phyloP scores from a whole-genome alignment of 2,888 invertebrate species.

The Microctonus hyperodae region DNA sequence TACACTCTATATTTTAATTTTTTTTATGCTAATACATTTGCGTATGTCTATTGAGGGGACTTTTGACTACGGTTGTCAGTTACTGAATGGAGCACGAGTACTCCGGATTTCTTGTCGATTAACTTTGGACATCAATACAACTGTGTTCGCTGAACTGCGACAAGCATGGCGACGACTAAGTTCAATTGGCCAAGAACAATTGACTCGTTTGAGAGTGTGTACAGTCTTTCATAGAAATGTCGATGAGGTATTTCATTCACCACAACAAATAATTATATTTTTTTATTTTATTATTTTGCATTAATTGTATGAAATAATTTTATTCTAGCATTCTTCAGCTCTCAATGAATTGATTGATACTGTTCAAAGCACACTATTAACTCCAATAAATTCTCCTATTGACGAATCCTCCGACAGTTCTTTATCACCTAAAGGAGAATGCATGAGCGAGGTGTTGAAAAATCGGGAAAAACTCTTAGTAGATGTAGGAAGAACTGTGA shows the following conservation, averaged over 20 bases:
- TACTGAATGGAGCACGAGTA: constrained; percentile 77
- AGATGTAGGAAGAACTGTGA: constrained; percentile 76
- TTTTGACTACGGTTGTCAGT: constrained; percentile 81
- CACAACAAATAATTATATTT: not conserved
- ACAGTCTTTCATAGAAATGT: constrained; percentile 77
- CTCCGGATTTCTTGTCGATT: constrained; percentile 77
- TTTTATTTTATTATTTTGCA: not conserved
- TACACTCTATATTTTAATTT: constrained; percentile 5
- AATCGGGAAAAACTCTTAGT: constrained; percentile 72
- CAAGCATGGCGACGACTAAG: constrained; percentile 75
- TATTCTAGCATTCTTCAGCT: constrained; percentile 68
- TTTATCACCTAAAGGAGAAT: constrained; percentile 41
- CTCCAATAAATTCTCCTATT: constrained; percentile 32
- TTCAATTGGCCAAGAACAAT: constrained; percentile 76
- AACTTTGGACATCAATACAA: constrained; percentile 67
- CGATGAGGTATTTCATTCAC: constrained; percentile 49
- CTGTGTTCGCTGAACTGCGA: constrained; percentile 68
- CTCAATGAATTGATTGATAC: constrained; percentile 69
- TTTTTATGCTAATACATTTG: constrained; percentile 10
- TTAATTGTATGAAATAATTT: constrained; percentile 1
- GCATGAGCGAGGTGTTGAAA: constrained; percentile 67
- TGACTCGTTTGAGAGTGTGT: constrained; percentile 77
- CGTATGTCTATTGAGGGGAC: constrained; percentile 68
- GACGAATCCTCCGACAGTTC: constrained; percentile 20
- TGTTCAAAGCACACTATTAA: constrained; percentile 54